Evolutionary conservation across 2,888 invertebrate species (phyloP).

Genomic region (Drosophila pseudotakahashii): DNA sequence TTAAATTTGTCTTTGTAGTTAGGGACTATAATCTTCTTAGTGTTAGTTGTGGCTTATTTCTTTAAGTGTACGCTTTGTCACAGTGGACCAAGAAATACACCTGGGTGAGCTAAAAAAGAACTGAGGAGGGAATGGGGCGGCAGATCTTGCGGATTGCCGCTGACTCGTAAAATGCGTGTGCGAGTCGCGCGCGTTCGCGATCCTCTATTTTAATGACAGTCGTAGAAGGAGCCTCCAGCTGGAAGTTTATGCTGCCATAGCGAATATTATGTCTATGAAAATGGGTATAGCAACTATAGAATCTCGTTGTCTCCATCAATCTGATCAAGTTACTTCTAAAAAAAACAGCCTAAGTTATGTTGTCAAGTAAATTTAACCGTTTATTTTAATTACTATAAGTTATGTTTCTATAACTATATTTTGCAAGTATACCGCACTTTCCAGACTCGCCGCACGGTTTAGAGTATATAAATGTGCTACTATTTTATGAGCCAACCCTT

Average conservation of each 20-base stretch:
- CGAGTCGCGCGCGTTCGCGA: conserved; percentile 63
- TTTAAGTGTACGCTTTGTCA: conserved; percentile 52
- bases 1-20: too few relatives aligned
- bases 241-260: conserved; percentile 9
- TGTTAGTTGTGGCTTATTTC: neutral
- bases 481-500: neutral
- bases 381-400: too few relatives aligned
- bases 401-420: too few relatives aligned
- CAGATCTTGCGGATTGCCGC: conserved; percentile 50
- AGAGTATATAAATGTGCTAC: conserved; percentile 22
- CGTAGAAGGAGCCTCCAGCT: conserved; percentile 32
- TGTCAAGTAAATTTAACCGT: neutral
- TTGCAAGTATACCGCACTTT: neutral
- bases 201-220: conserved; percentile 80
- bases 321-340: neutral
- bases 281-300: conserved; percentile 11
- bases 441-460: neutral
- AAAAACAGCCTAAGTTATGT: too few relatives aligned
- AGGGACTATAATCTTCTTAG: too few relatives aligned
- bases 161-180: conserved; percentile 79
- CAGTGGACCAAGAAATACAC: conserved; percentile 68
- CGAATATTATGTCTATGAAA: conserved; percentile 1
- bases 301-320: neutral
- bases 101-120: conserved; percentile 28
- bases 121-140: conserved; percentile 14